Conservation (phyloP, 2,888 invertebrate species). For the Aromia moschata region DNA sequence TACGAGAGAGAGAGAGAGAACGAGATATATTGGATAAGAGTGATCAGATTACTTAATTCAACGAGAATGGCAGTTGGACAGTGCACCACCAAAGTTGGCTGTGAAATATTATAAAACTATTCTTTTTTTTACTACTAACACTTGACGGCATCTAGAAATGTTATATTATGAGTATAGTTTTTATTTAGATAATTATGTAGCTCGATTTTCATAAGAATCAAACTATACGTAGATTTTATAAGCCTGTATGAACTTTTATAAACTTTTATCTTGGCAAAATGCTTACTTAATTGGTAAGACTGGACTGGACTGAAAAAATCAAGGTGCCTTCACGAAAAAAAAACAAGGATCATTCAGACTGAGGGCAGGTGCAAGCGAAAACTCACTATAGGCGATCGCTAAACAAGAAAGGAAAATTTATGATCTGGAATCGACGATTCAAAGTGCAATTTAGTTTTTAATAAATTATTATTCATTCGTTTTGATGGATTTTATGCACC, state of each 20-base stretch:
- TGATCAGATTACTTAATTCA: conserved; percentile 26
- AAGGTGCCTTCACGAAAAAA: conserved; percentile 60
- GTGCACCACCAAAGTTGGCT: conserved; percentile 63
- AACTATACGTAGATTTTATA: conserved; percentile 61
- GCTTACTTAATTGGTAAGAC: conserved; percentile 63
- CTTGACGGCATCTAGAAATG: conserved; percentile 62
- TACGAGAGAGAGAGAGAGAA: conserved; percentile 35
- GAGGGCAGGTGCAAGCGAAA: conserved; percentile 60
- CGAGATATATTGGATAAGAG: no score
- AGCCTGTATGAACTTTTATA: conserved; percentile 57
- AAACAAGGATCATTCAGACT: conserved; percentile 58
- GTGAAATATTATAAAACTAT: conserved; percentile 63
- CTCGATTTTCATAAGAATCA: conserved; percentile 54
- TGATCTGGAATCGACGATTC: conserved; percentile 39
- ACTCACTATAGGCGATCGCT: conserved; percentile 26
- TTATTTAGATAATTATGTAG: conserved; percentile 57
- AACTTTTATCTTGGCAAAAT: conserved; percentile 58
- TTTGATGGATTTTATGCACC: conserved; percentile 35
- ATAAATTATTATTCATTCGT: conserved; percentile 29
- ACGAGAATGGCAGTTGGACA: conserved; percentile 43
- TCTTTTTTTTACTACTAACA: conserved; percentile 57
- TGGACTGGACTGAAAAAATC: conserved; percentile 61
- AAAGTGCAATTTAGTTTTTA: conserved; percentile 56
- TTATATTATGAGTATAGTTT: conserved; percentile 58
- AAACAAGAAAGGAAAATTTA: conserved; percentile 35